phyloP scores from a whole-genome alignment of 1,140 invertebrate genomes.

The Bombus superbus region DNA sequence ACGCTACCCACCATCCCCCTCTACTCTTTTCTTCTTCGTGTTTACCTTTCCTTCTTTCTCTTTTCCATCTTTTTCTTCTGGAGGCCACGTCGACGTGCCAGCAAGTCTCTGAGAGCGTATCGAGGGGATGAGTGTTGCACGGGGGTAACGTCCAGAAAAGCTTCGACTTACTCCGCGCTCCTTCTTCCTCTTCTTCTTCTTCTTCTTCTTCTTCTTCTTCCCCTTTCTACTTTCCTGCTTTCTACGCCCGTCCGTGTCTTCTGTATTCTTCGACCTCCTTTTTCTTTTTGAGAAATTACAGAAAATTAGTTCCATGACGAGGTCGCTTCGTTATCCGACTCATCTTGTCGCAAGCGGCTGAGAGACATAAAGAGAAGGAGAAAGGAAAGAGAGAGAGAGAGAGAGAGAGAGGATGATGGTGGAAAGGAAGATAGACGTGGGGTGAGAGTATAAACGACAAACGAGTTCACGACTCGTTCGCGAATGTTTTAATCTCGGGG shows the following conservation, averaged over 20 bases:
- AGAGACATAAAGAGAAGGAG: constrained; percentile 25
- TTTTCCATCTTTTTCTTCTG: constrained; percentile 38
- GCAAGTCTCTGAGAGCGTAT: constrained; percentile 62
- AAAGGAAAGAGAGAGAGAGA: neutral
- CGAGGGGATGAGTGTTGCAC: neutral
- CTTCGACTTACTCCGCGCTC: constrained; percentile 5
- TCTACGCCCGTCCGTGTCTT: too few relatives aligned
- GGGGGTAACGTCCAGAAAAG: constrained; percentile 40
- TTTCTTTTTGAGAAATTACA: constrained; percentile 77
- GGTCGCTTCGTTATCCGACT: constrained; percentile 77
- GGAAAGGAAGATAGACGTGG: constrained; percentile 31
- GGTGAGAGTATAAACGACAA: constrained; percentile 66
- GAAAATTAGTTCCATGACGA: constrained; percentile 78
- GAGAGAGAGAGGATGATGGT: neutral
- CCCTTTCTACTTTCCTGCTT: neutral
- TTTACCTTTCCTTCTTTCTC: constrained; percentile 40
- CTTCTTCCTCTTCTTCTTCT: neutral
- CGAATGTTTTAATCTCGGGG: constrained; percentile 74
- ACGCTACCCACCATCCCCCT: neutral
- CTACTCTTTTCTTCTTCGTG: constrained; percentile 25
- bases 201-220: too few relatives aligned
- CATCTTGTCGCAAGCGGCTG: constrained; percentile 61
- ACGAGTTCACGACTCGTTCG: constrained; percentile 73
- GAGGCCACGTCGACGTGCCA: constrained; percentile 65
- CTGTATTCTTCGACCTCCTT: neutral